Conservation (phyloP, 1,140 invertebrate genomes). For the Homalodisca vitripennis region DNA sequence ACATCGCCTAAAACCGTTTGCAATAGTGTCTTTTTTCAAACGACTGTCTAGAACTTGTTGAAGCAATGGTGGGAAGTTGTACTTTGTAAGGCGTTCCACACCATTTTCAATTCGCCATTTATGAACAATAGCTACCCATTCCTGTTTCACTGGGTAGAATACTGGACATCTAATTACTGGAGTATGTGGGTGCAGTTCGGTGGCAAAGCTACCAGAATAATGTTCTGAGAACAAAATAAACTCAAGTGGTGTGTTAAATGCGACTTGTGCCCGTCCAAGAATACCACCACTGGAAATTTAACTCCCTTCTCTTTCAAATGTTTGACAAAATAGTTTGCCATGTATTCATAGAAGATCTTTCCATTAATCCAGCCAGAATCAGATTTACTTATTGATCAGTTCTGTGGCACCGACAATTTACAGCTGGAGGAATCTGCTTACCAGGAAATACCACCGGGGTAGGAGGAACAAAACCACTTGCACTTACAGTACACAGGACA, state of each 20-base stretch:
- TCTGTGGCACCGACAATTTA: not conserved
- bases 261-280: not conserved
- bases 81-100: conserved; percentile 4
- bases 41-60: not conserved
- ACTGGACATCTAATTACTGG: not conserved
- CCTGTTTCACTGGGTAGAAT: not conserved
- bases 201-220: not conserved
- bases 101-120: no score
- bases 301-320: not conserved
- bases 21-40: not conserved
- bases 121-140: not conserved
- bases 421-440: not conserved
- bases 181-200: not conserved
- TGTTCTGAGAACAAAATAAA: not conserved
- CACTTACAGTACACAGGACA: not conserved
- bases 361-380: conserved; percentile 5
- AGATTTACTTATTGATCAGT: not conserved
- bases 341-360: not conserved
- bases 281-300: no score
- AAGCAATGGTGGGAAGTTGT: not conserved
- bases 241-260: not conserved
- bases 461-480: not conserved
- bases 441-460: not conserved
- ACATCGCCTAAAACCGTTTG: no score
- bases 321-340: not conserved